These are phyloP conservation scores for Hyla sarda DNA, from an alignment of 2,113 vertebrate genomes.

Conservation along the genomic window DNA sequence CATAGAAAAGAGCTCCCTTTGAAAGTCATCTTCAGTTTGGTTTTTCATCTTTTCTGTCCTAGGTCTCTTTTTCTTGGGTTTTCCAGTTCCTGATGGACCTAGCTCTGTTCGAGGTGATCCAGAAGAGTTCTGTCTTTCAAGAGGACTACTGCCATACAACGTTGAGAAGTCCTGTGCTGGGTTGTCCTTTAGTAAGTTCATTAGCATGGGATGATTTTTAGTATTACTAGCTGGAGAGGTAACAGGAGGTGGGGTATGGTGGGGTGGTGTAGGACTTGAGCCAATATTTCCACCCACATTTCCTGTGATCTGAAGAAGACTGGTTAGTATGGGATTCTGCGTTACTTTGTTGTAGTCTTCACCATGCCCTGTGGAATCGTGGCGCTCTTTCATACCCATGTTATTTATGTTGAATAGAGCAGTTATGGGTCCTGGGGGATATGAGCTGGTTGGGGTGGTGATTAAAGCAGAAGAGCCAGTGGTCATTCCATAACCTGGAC, in stretches of 20 bases:
- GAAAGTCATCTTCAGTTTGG: conserved; percentile 95
- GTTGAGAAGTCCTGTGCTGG: conserved; percentile 93
- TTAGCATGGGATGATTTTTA: conserved; percentile 99
- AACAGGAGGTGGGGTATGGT: conserved; percentile 93
- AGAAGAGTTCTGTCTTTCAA: conserved; percentile 96
- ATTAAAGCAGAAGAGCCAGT: conserved; percentile 85
- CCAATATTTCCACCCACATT: conserved; percentile 87
- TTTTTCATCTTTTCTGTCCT: conserved; percentile 86
- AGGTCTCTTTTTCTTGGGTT: conserved; percentile 93
- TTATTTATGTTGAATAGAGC: conserved; percentile 78
- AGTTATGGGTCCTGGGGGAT: conserved; percentile 85
- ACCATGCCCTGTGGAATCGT: conserved; percentile 82
- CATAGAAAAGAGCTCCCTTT: conserved; percentile 97
- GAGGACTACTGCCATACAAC: conserved; percentile 89
- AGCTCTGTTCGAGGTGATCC: conserved; percentile 87
- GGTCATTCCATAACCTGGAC: conserved; percentile 93
- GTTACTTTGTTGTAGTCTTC: conserved; percentile 98
- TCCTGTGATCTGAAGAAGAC: conserved; percentile 95
- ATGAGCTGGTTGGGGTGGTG: conserved; percentile 87
- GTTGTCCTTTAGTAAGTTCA: conserved; percentile 98
- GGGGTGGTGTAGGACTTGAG: conserved; percentile 91
- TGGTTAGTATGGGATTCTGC: conserved; percentile 98
- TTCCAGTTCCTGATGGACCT: conserved; percentile 78
- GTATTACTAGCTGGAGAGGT: conserved; percentile 98
- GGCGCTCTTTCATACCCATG: conserved; percentile 83